Conservation (phyloP, 2,797 vertebrate genomes). For the Anguilla marmorata region DNA sequence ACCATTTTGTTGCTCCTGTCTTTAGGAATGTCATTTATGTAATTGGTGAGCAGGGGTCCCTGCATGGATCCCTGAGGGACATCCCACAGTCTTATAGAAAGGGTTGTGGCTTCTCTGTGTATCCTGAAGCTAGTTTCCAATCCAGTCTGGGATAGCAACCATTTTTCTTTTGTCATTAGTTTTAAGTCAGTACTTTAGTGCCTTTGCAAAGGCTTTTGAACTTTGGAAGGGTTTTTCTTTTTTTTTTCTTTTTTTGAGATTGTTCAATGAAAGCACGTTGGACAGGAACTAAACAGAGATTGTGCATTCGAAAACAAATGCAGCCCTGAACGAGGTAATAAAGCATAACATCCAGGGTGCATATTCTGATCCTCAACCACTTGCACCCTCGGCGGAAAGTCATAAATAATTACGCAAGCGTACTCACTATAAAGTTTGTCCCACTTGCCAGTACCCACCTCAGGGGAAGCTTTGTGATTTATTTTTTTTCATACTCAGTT, state of each 20-base stretch:
- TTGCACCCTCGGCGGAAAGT: constrained; percentile 6
- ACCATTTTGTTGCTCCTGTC: neutral
- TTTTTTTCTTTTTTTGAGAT: neutral
- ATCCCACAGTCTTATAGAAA: neutral
- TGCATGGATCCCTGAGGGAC: neutral
- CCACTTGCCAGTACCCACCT: constrained; percentile 36
- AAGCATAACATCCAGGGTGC: constrained; percentile 28
- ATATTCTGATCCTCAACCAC: constrained; percentile 2
- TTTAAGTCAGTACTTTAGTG: neutral
- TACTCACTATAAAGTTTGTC: constrained; percentile 6
- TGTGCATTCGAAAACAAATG: constrained; percentile 8
- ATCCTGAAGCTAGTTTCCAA: neutral
- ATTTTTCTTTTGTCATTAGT: neutral
- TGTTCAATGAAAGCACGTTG: constrained; percentile 23
- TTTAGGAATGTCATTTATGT: neutral
- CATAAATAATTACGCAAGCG: constrained; percentile 30
- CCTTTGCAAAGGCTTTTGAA: neutral
- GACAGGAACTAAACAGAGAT: neutral
- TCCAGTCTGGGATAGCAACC: neutral
- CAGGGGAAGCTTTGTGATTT: constrained; percentile 19
- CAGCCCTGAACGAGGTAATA: neutral
- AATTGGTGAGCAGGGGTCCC: neutral
- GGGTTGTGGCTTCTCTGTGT: neutral
- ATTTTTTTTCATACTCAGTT: constrained; percentile 17
- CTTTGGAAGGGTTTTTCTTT: neutral